phyloP scores from a whole-genome alignment of 2,113 vertebrate genomes.

The Cygnus buccinator region DNA sequence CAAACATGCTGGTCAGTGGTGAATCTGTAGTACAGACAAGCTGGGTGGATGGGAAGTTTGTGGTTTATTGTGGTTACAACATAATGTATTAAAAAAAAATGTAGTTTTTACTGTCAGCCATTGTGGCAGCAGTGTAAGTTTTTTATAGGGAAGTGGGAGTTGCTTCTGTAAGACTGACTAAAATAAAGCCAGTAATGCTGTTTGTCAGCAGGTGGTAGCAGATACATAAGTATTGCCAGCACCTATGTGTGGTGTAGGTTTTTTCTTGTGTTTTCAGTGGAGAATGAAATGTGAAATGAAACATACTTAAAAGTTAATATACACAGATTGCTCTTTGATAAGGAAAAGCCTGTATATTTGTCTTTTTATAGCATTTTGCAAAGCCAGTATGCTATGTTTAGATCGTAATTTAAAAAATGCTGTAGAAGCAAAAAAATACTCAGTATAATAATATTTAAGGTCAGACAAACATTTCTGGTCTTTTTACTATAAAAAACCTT shows the following conservation, averaged over 20 bases:
- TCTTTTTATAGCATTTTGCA: not conserved
- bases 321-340: not conserved
- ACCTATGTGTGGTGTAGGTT: not conserved
- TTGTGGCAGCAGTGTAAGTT: not conserved
- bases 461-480: not conserved
- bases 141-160: not conserved
- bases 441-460: not conserved
- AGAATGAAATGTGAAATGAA: not conserved
- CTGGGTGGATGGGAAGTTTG: not conserved
- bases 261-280: not conserved
- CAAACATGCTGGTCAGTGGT: not conserved
- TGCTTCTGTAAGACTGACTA: not conserved
- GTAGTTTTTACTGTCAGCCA: not conserved
- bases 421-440: not conserved
- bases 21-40: not conserved
- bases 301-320: not conserved
- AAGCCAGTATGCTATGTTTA: not conserved
- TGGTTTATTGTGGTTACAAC: not conserved
- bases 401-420: not conserved
- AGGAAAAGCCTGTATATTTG: not conserved
- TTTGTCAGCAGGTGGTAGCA: slow-evolving; percentile 67
- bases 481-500: not conserved
- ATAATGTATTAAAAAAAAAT: not conserved
- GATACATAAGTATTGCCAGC: not conserved
- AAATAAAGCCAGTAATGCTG: not conserved